Conservation (phyloP, 2,113 vertebrate species). For the Geococcyx californianus region DNA sequence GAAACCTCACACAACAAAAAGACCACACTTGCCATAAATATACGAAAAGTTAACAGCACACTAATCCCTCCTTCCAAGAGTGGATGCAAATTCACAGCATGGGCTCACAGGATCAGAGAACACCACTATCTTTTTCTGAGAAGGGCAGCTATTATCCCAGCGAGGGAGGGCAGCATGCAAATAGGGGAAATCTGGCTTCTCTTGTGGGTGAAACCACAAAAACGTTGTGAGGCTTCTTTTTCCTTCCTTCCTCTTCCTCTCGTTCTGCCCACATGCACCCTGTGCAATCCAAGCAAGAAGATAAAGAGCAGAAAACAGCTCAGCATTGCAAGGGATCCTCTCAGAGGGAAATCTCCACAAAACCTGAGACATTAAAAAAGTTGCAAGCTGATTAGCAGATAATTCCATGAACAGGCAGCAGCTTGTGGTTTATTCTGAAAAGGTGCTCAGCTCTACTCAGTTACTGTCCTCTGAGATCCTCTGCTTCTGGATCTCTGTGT, state of each 20-base stretch:
- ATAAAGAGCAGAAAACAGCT: background rate
- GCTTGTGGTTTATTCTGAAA: background rate
- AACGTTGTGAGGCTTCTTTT: constrained; percentile 1
- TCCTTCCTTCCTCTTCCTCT: constrained; percentile 23
- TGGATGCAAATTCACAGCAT: background rate
- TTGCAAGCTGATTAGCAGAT: background rate
- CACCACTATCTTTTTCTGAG: background rate
- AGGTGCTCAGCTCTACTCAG: background rate
- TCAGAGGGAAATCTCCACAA: background rate
- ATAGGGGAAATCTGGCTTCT: background rate
- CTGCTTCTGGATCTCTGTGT: background rate
- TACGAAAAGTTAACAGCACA: background rate
- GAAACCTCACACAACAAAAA: background rate
- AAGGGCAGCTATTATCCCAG: background rate
- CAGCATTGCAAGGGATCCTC: background rate
- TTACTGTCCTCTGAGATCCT: background rate
- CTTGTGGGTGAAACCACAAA: constrained; percentile 48
- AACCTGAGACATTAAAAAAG: background rate
- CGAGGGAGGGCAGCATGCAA: background rate
- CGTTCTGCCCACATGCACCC: background rate
- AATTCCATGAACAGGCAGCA: background rate
- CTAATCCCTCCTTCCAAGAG: background rate
- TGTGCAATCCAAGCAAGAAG: background rate
- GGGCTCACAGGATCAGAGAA: background rate
- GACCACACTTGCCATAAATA: background rate